Evolutionary conservation across 1,140 invertebrate species (phyloP).

Genomic region (Amphibalanus amphitrite): DNA sequence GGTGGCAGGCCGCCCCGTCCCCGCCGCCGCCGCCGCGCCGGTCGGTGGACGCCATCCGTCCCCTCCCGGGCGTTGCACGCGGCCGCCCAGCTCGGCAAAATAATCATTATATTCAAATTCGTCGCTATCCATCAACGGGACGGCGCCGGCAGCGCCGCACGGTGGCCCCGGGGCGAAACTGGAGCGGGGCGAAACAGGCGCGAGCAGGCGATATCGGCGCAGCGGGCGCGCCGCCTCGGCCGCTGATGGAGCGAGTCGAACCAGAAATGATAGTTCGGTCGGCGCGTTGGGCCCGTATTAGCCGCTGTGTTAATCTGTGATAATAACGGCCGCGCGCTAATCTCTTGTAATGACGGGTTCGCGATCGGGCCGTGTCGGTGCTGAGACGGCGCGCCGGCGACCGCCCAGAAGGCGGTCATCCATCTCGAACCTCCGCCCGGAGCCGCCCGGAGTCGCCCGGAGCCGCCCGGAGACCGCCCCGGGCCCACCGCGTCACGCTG

Average conservation of each 20-base stretch:
- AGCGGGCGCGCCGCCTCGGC: background rate
- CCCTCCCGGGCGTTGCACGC: background rate
- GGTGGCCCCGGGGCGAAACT: background rate
- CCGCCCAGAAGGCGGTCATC: background rate
- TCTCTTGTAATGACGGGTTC: background rate
- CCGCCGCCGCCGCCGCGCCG: no score
- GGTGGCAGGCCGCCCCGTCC: no score
- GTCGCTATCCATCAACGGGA: background rate
- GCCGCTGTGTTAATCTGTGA: background rate
- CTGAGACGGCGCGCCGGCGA: background rate
- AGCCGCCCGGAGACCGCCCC: background rate
- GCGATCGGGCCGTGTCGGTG: background rate
- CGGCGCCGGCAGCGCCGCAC: background rate
- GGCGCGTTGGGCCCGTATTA: background rate
- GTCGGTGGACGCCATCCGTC: background rate
- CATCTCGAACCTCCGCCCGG: background rate
- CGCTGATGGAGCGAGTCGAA: background rate
- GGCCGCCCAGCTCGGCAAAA: background rate
- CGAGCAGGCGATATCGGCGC: no score
- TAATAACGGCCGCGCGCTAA: background rate
- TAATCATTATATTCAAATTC: background rate
- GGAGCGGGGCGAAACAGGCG: no score
- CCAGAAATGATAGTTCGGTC: background rate
- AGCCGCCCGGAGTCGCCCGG: background rate
- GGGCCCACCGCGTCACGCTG: background rate